phyloP scores from a whole-genome alignment of 2,797 vertebrate species.

The Phyllotis vaccarum region DNA sequence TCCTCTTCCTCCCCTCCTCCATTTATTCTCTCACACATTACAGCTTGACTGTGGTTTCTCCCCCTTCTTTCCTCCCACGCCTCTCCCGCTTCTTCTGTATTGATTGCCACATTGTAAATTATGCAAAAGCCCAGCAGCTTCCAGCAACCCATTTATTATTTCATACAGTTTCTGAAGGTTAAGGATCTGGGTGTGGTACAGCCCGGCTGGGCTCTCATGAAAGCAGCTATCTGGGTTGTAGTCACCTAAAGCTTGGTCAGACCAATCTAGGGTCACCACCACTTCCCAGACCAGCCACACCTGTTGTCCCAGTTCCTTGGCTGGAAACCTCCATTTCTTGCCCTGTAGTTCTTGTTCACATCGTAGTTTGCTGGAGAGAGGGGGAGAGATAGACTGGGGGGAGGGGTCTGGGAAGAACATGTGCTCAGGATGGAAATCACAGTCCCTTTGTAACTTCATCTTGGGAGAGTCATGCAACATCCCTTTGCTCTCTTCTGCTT shows the following conservation, averaged over 20 bases:
- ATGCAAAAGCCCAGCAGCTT: not conserved
- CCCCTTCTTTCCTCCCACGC: not conserved
- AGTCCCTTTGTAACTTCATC: slow-evolving; percentile 2
- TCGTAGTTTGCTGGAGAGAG: not conserved
- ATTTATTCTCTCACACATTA: not conserved
- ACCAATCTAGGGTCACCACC: not conserved
- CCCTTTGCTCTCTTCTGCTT: not conserved
- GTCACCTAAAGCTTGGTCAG: not conserved
- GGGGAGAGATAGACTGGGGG: not conserved
- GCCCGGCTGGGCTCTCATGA: not conserved
- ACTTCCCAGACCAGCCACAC: not conserved
- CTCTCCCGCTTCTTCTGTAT: not conserved
- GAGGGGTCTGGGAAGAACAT: not conserved
- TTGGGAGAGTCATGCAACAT: not conserved
- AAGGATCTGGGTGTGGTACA: not conserved
- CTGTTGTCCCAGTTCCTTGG: not conserved
- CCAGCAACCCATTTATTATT: slow-evolving; percentile 21
- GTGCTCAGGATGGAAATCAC: not conserved
- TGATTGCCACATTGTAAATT: not conserved
- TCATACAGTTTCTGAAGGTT: not conserved
- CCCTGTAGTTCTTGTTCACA: not conserved
- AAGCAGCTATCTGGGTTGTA: not conserved
- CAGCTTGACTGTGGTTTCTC: not conserved
- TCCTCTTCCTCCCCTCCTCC: not conserved
- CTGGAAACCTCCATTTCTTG: not conserved